Percentiles rank a stretch among this genome's conserved stretches.
Evolutionary conservation across 2,888 invertebrate genomes (phyloP).

Genomic region (Zygogramma bicolorata): DNA sequence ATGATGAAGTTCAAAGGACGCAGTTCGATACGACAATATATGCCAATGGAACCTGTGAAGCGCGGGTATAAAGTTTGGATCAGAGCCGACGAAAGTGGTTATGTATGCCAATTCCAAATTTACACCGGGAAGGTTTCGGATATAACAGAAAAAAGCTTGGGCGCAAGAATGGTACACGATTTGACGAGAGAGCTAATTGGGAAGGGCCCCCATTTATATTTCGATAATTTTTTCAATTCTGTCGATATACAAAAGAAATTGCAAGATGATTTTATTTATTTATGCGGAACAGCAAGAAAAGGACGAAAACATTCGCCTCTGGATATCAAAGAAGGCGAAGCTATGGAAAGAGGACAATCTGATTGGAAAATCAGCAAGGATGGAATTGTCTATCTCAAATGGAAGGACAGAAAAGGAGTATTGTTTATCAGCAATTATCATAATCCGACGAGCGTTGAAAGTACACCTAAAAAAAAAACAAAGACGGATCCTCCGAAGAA

Average conservation of each 20-base stretch:
- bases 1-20: conserved; percentile 49
- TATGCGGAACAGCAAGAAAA: conserved; percentile 41
- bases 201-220: conserved; percentile 39
- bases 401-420: conserved; percentile 9
- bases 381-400: conserved; percentile 13
- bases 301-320: conserved; percentile 34
- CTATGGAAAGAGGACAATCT: not conserved
- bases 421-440: not conserved
- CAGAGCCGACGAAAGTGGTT: conserved; percentile 41
- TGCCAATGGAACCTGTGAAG: conserved; percentile 57
- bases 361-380: not conserved
- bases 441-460: not conserved
- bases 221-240: conserved; percentile 38
- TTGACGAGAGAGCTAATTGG: conserved; percentile 33
- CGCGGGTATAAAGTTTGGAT: conserved; percentile 55
- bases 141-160: conserved; percentile 36
- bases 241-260: conserved; percentile 26
- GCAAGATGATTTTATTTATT: conserved; percentile 31
- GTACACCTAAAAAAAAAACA: conserved; percentile 18
- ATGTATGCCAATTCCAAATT: conserved; percentile 46
- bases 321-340: not conserved
- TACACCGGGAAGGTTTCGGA: conserved; percentile 52
- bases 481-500: conserved; percentile 13
- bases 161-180: conserved; percentile 37
- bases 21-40: conserved; percentile 51